A percentile compares a stretch with the other conserved stretches of the same genome.
These are phyloP conservation scores for Tamias sibiricus DNA, from an alignment of 2,113 vertebrate genomes.

Conservation along the genomic window DNA sequence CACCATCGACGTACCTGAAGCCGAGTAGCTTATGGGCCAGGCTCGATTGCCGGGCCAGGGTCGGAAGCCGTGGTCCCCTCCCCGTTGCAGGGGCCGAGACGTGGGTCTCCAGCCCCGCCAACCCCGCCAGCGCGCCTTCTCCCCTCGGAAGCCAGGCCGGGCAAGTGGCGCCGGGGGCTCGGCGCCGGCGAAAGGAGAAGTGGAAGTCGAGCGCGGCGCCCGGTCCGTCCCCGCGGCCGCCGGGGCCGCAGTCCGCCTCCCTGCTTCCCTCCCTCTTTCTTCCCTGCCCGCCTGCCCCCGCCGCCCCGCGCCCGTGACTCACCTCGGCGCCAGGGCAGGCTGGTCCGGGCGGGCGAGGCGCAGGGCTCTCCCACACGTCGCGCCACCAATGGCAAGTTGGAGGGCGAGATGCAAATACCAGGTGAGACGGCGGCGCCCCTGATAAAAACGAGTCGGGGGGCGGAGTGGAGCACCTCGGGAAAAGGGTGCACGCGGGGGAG, in stretches of 20 bases:
- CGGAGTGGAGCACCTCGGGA: background rate
- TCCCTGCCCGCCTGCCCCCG: slow-evolving; percentile 65
- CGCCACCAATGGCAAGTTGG: slow-evolving; percentile 75
- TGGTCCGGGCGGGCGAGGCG: slow-evolving; percentile 74
- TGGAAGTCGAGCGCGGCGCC: slow-evolving; percentile 74
- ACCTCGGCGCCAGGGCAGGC: slow-evolving; percentile 78
- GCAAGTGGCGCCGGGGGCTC: slow-evolving; percentile 50
- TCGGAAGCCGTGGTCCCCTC: background rate
- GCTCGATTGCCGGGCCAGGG: background rate
- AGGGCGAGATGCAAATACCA: slow-evolving; percentile 73
- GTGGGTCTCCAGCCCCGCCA: slow-evolving; percentile 39
- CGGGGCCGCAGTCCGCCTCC: slow-evolving; percentile 54
- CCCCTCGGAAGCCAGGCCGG: slow-evolving; percentile 33
- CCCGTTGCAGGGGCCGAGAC: background rate
- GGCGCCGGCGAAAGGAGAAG: slow-evolving; percentile 79
- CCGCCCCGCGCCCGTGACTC: slow-evolving; percentile 77
- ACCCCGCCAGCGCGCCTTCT: slow-evolving; percentile 28
- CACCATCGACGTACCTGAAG: slow-evolving; percentile 74
- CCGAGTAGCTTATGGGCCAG: background rate
- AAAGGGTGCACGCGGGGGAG: background rate
- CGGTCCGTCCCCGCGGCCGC: slow-evolving; percentile 60
- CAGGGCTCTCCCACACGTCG: slow-evolving; percentile 75
- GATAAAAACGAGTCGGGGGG: background rate
- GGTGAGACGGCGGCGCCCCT: slow-evolving; percentile 69
- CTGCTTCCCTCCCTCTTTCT: background rate